Base-by-base conservation (phyloP, 2,113 vertebrate genomes). In the Lathamus discolor region DNA sequence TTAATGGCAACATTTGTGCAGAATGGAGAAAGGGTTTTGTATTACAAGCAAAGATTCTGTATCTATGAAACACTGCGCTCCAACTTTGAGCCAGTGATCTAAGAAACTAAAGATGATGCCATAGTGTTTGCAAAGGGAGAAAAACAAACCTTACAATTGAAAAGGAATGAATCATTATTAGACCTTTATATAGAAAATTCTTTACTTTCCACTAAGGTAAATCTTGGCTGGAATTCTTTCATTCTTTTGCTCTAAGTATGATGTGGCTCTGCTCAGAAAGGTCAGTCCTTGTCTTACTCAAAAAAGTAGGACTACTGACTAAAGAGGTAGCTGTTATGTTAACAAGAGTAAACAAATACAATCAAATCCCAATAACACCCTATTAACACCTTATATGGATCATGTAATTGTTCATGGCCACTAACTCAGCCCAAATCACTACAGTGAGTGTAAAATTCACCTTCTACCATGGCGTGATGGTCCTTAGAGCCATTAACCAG, bases 331-430 rank as follows among this genome's bases (percentile, higher is more conserved):
- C 17, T 68, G 43, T 41, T 72, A 28, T 0, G 16, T 20, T 61
- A 64, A 63, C 10, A 52, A 63, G 44, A 62, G 10, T 41, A 52
- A 76, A 39, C 35, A 43, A 61, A 87, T 23, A n/a, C 54, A 69
- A 10, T 51, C 17, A 24, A 43, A 46, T 33, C 54, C 24, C 54
- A 57, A 0, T 23, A 66, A 52, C 27, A 74, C 17, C 1, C 7
- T 49, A 39, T 31, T 25, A 61, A 57, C 27, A 77, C 14, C 1
- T 7, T 69, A 39, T 28, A 20, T 83, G 43, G 17, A 63, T 35
- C 0, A 0, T 24, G n/a, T 44, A 46, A 52, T 25, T 22, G 64
- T 31, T 12, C 20, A 2, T 1, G 22, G n/a, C 37, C 73, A 94
- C 31, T 37, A 62, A 14, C 41, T 37, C 72, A 77, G 63, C 46